phyloP scores from a whole-genome alignment of 2,888 invertebrate genomes.

The Protophormia terraenovae region DNA sequence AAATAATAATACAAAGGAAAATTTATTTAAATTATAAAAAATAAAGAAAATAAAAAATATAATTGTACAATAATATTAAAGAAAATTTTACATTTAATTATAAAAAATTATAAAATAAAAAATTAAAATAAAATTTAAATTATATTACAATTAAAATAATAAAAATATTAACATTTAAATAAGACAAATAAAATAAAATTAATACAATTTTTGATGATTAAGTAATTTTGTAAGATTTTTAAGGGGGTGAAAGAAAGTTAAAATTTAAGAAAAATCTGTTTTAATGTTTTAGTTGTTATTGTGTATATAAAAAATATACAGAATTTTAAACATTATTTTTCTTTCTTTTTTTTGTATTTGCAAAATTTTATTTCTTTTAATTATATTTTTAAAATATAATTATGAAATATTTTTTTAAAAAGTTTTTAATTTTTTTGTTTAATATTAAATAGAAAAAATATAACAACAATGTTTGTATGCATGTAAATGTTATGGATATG shows the following conservation, averaged over 20 bases:
- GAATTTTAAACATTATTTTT: conserved; percentile 48
- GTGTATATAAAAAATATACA: conserved; percentile 52
- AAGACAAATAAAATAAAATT: conserved; percentile 10
- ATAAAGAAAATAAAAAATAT: conserved; percentile 12
- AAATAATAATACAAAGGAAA: conserved; percentile 37
- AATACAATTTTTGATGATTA: conserved; percentile 33
- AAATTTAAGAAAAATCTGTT: not conserved
- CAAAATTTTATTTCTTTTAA: conserved; percentile 50
- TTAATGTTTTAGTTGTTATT: conserved; percentile 27
- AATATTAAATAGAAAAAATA: conserved; percentile 24
- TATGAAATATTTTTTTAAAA: conserved; percentile 57
- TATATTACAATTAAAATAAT: conserved; percentile 65
- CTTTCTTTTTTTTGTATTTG: conserved; percentile 3
- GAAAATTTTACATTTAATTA: not conserved
- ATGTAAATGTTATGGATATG: not conserved
- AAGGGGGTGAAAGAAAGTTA: not conserved
- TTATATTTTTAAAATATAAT: conserved; percentile 68
- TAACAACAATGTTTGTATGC: conserved; percentile 54
- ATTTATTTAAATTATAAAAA: not conserved
- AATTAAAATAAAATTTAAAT: conserved; percentile 37
- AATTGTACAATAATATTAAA: conserved; percentile 41
- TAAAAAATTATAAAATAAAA: not conserved
- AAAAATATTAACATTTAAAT: conserved; percentile 52
- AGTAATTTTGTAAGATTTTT: not conserved
- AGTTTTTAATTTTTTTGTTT: conserved; percentile 26